Evolutionary conservation across 1,140 invertebrate species (phyloP), one percentile per base, ranked within the genome.

Genomic region (Rhizoglyphus robini): DNA sequence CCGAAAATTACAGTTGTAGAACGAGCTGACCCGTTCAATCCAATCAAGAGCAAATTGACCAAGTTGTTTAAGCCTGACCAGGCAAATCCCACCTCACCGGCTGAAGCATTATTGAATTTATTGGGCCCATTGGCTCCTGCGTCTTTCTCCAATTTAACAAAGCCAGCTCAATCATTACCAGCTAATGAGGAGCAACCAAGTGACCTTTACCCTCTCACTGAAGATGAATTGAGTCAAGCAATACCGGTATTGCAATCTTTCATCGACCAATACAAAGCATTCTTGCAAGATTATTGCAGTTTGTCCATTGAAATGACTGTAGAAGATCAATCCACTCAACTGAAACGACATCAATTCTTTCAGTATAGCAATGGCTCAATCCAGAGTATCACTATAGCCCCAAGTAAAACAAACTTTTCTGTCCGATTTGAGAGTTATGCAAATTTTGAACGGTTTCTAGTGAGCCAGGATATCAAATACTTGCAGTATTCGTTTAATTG

Each of bases 21-120:
- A 34, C 34, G 67, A 30, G 67, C 67, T 1, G 62, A 68, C n/a
- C 67, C 67, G 20, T 27, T 65, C 1, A 68, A 68, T 65, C 49
- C 49, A 18, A 51, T 68, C 29, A 29, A 67, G 23, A 51, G 29
- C 13, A 48, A 51, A 47, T 54, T 68, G 30, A 60, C 59, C 31
- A 29, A 63, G 11, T 61, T 67, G 18, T 65, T 68, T 27, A 27
- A 54, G 30, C 8, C 23, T 0, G 51, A 32, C 20, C 8, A 34
- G 23, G 4, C 46, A 30, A 46, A 3, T 3, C 58, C 58, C 13
- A 13, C n/a, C 4, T 32, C 58, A 27, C 1, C 58, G 15, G 58
- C 18, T 1, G 58, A 60, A 54, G 51, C 51, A 54, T 32, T 54
- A 23, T 23, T 54, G 8, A 5, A 23, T 25, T 11, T 54, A 23